Evolutionary conservation across 2,113 vertebrate species (phyloP).

Genomic region (Cochlearius cochlearius): DNA sequence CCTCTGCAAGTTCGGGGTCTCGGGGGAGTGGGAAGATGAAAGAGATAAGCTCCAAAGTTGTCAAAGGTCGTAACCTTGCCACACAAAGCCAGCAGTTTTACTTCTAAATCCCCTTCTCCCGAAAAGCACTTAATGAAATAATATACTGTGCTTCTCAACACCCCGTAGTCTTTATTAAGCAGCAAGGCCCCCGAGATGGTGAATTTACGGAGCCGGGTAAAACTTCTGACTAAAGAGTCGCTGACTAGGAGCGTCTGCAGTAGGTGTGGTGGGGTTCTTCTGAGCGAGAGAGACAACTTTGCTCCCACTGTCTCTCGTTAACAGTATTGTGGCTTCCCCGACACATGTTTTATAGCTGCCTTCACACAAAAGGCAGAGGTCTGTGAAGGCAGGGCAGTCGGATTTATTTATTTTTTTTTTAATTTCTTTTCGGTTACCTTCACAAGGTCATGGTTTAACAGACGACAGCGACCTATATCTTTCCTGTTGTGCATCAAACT

Average conservation of each 20-base stretch:
- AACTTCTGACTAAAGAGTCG: constrained; percentile 52
- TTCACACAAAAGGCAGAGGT: background rate
- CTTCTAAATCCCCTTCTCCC: constrained; percentile 84
- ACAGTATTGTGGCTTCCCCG: background rate
- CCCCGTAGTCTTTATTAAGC: constrained; percentile 68
- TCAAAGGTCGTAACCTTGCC: constrained; percentile 91
- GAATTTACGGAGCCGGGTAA: constrained; percentile 59
- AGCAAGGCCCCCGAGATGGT: constrained; percentile 38
- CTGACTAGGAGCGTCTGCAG: background rate
- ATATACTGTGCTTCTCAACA: constrained; percentile 83
- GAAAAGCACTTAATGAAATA: constrained; percentile 96
- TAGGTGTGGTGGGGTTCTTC: background rate
- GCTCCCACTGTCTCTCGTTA: background rate
- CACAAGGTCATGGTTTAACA: background rate
- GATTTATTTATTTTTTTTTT: background rate
- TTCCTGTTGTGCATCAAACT: background rate
- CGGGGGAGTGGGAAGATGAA: constrained; percentile 78
- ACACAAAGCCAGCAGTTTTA: constrained; percentile 87
- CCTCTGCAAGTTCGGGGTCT: constrained; percentile 80
- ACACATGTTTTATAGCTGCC: background rate
- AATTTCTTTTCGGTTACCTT: background rate
- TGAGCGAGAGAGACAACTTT: background rate
- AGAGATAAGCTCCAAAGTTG: constrained; percentile 86
- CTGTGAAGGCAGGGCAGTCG: background rate
- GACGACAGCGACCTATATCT: background rate